A percentile compares a stretch with the other conserved stretches of the same genome.
Conservation (phyloP, 2,797 vertebrate genomes). For the Saxicola maurus region DNA sequence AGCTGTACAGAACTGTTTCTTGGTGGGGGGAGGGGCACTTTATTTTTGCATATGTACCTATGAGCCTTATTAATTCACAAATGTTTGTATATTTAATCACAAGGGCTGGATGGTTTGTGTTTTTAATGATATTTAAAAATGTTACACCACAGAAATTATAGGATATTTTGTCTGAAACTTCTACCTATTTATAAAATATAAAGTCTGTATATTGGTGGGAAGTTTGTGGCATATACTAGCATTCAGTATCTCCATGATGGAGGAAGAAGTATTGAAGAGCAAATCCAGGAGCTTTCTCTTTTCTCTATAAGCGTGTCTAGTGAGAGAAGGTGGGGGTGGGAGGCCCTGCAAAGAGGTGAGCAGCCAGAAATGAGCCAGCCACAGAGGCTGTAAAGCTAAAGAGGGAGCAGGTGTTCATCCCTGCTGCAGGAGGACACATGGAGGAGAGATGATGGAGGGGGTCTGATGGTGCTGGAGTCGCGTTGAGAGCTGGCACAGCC, state of each 20-base stretch:
- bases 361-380: background rate
- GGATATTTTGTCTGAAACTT: slow-evolving; percentile 48
- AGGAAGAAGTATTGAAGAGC: background rate
- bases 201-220: slow-evolving; percentile 13
- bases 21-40: background rate
- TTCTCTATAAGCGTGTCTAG: background rate
- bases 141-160: slow-evolving; percentile 10
- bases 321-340: background rate
- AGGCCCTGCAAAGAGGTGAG: background rate
- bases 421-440: background rate
- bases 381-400: background rate
- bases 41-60: slow-evolving; percentile 28
- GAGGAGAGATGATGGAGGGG: background rate
- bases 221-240: background rate
- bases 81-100: slow-evolving; percentile 45
- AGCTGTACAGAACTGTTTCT: slow-evolving; percentile 13
- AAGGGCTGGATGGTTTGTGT: slow-evolving; percentile 56
- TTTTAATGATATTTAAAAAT: slow-evolving; percentile 54
- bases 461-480: background rate
- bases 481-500: background rate
- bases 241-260: background rate
- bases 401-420: background rate
- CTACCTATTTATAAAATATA: slow-evolving; percentile 46
- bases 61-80: slow-evolving; percentile 44
- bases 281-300: background rate